Conservation (phyloP, 2,113 vertebrate genomes). For the Pachyramphus minor region DNA sequence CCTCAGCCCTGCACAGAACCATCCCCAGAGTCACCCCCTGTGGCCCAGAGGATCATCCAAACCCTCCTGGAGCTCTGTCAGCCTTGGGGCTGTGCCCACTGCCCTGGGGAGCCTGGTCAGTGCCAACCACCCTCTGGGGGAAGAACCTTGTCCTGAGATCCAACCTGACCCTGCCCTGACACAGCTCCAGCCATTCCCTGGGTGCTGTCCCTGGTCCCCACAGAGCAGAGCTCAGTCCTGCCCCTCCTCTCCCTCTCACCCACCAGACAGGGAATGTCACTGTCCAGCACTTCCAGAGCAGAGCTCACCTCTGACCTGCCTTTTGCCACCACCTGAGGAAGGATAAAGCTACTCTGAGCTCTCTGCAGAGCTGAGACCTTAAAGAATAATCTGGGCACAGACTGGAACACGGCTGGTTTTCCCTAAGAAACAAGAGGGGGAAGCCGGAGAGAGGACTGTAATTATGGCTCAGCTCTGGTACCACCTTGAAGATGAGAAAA, state of each 20-base stretch:
- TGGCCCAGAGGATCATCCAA: not conserved
- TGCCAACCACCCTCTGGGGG: not conserved
- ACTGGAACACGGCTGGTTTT: accelerated
- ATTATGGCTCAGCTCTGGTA: not conserved
- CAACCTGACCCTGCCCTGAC: not conserved
- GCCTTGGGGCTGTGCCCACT: not conserved
- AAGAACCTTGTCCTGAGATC: not conserved
- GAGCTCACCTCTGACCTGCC: not conserved
- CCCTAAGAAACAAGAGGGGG: not conserved
- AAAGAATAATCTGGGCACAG: not conserved
- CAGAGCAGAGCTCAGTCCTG: too few species aligned
- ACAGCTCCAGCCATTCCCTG: not conserved
- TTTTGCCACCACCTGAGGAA: not conserved
- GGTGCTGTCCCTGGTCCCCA: not conserved
- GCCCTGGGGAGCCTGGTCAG: not conserved
- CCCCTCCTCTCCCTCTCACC: not conserved
- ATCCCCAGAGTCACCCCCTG: not conserved
- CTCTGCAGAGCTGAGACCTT: not conserved
- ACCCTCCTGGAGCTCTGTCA: not conserved
- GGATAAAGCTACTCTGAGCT: not conserved
- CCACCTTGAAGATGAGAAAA: not conserved
- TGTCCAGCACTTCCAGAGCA: not conserved
- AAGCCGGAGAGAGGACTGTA: not conserved
- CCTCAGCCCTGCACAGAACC: not conserved
- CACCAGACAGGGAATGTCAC: accelerated